phyloP scores from a whole-genome alignment of 2,797 vertebrate genomes.

The Adelosebastes latens region DNA sequence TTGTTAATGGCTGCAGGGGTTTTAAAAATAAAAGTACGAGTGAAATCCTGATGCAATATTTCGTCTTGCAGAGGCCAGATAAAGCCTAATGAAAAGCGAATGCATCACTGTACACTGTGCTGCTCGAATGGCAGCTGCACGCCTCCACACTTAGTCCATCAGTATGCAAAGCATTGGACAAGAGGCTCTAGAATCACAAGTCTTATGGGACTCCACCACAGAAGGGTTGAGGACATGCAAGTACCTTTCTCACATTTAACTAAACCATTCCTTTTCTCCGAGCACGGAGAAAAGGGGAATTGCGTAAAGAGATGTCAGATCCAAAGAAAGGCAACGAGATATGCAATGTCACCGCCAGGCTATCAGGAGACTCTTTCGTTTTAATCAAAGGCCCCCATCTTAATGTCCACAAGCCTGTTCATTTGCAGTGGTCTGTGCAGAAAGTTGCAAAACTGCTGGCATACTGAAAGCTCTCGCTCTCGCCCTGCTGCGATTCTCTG shows the following conservation, averaged over 20 bases:
- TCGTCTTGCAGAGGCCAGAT: constrained; percentile 52
- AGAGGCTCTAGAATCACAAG: constrained; percentile 50
- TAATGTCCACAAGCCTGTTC: constrained; percentile 63
- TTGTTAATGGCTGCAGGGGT: constrained; percentile 42
- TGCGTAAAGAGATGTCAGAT: constrained; percentile 64
- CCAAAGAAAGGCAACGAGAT: constrained; percentile 50
- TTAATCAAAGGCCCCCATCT: constrained; percentile 68
- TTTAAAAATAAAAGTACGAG: constrained; percentile 56
- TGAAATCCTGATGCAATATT: constrained; percentile 72
- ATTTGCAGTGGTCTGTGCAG: constrained; percentile 52
- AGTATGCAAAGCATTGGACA: constrained; percentile 68
- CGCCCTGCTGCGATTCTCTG: constrained; percentile 57
- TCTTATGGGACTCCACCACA: constrained; percentile 59
- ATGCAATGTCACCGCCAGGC: constrained; percentile 60
- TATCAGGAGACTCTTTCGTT: constrained; percentile 60
- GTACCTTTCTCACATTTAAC: constrained; percentile 67
- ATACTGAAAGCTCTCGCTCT: constrained; percentile 50
- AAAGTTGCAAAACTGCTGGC: constrained; percentile 53
- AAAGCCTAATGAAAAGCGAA: constrained; percentile 58
- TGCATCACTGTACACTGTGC: constrained; percentile 26
- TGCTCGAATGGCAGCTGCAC: constrained; percentile 43
- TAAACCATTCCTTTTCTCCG: constrained; percentile 55
- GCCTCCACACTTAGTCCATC: constrained; percentile 66
- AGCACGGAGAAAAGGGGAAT: constrained; percentile 10
- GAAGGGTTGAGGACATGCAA: constrained; percentile 58